Percentiles rank a stretch among this genome's conserved stretches.
Evolutionary conservation across 53 echinoderm and acorn worm species (phyloP).

Genomic region (Arbacia lixula): DNA sequence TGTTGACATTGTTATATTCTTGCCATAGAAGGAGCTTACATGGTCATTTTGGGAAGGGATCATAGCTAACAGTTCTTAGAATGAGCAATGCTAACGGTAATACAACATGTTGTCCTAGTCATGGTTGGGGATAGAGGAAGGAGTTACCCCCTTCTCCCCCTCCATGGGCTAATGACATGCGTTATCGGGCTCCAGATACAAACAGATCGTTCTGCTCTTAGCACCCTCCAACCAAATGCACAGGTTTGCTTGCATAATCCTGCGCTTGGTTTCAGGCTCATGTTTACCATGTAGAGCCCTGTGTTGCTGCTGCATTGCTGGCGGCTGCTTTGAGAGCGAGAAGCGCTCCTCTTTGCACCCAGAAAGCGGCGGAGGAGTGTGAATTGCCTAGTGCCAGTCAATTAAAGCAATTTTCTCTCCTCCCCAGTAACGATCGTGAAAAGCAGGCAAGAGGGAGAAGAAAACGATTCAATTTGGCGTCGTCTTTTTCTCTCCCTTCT

Average conservation of each 20-base stretch:
- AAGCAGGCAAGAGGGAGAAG: slow-evolving; percentile 39
- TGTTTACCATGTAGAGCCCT: slow-evolving; percentile 43
- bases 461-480: slow-evolving; percentile 29
- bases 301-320: slow-evolving; percentile 36
- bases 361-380: not conserved
- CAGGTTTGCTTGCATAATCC: slow-evolving; percentile 33
- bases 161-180: too few relatives aligned
- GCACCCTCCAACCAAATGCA: not conserved
- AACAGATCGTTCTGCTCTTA: not conserved
- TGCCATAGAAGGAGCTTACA: too few relatives aligned
- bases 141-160: too few relatives aligned
- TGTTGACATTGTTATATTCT: too few relatives aligned
- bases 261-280: slow-evolving; percentile 21
- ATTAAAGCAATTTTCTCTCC: slow-evolving; percentile 42
- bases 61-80: too few relatives aligned
- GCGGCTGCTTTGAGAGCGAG: slow-evolving; percentile 1
- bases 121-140: too few relatives aligned
- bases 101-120: too few relatives aligned
- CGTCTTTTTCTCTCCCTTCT: slow-evolving; percentile 39
- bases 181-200: too few relatives aligned
- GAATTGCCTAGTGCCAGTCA: slow-evolving; percentile 42
- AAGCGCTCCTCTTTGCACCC: not conserved
- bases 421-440: slow-evolving; percentile 30
- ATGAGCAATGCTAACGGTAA: too few relatives aligned
- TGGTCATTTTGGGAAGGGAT: too few relatives aligned